These are phyloP conservation scores for Drosophila setifemur DNA, from an alignment of 1,140 invertebrate species.

Conservation along the genomic window DNA sequence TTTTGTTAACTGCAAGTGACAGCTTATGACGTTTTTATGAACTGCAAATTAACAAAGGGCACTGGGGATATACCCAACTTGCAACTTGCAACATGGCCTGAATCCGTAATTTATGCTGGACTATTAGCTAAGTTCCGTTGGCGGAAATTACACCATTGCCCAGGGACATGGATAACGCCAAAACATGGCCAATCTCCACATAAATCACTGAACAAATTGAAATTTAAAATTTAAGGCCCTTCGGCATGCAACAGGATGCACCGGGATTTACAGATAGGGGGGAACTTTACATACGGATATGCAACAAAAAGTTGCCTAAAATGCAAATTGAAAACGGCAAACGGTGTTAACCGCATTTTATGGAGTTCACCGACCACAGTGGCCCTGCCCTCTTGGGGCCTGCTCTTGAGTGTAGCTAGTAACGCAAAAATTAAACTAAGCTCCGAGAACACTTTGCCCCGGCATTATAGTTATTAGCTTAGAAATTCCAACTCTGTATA, in stretches of 20 bases:
- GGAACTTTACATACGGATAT: not conserved
- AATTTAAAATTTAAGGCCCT: constrained; percentile 47
- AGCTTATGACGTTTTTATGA: constrained; percentile 48
- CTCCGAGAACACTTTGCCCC: constrained; percentile 5
- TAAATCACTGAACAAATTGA: constrained; percentile 49
- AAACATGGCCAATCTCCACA: constrained; percentile 33
- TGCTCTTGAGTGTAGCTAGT: not conserved
- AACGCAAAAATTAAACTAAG: constrained; percentile 25
- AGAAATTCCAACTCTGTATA: not conserved
- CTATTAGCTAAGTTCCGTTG: constrained; percentile 17
- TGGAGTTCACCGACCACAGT: constrained; percentile 50
- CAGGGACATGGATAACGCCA: constrained; percentile 31
- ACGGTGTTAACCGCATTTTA: constrained; percentile 24
- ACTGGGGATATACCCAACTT: not conserved
- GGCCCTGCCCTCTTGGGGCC: not conserved
- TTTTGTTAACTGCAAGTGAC: constrained; percentile 6
- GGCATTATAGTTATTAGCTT: not conserved
- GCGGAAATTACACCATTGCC: constrained; percentile 57
- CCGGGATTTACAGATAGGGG: not conserved
- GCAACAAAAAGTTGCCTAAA: constrained; percentile 16
- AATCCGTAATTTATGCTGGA: constrained; percentile 10
- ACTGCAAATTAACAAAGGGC: not conserved
- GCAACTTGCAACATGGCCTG: not conserved
- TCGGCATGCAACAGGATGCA: constrained; percentile 60
- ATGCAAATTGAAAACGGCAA: constrained; percentile 43